These are phyloP conservation scores for Chaetodon trifascialis DNA, from an alignment of 2,113 vertebrate genomes.

Conservation along the genomic window DNA sequence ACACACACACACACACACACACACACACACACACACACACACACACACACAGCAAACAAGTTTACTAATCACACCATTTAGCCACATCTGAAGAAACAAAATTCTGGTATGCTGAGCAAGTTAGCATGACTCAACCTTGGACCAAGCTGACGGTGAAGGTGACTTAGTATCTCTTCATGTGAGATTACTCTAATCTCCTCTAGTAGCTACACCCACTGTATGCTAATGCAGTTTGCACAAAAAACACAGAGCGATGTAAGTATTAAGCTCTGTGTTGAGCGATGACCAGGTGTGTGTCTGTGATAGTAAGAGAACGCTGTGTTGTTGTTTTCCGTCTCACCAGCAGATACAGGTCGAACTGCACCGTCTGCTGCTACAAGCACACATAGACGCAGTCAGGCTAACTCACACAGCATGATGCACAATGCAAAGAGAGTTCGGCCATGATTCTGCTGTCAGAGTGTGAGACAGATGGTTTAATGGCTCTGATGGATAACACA, in stretches of 20 bases:
- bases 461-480: constrained; percentile 71
- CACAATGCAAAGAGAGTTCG: constrained; percentile 9
- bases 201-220: constrained; percentile 19
- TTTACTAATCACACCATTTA: constrained; percentile 67
- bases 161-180: constrained; percentile 49
- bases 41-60: constrained; percentile 55
- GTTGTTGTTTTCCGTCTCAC: constrained; percentile 7
- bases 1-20: constrained; percentile 16
- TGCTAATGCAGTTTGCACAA: constrained; percentile 42
- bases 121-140: constrained; percentile 46
- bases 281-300: constrained; percentile 18
- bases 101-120: constrained; percentile 32
- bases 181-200: constrained; percentile 48
- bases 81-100: constrained; percentile 57
- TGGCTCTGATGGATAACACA: constrained; percentile 64
- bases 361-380: not conserved
- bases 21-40: not conserved
- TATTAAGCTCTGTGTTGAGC: not conserved
- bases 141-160: constrained; percentile 45
- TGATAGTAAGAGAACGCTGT: not conserved
- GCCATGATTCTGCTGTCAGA: constrained; percentile 50
- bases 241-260: constrained; percentile 31
- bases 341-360: not conserved
- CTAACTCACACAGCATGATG: not conserved
- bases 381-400: not conserved